A percentile compares a stretch with the other conserved stretches of the same genome.
Conservation (phyloP, 2,888 invertebrate species). For the Eupithecia subumbrata region DNA sequence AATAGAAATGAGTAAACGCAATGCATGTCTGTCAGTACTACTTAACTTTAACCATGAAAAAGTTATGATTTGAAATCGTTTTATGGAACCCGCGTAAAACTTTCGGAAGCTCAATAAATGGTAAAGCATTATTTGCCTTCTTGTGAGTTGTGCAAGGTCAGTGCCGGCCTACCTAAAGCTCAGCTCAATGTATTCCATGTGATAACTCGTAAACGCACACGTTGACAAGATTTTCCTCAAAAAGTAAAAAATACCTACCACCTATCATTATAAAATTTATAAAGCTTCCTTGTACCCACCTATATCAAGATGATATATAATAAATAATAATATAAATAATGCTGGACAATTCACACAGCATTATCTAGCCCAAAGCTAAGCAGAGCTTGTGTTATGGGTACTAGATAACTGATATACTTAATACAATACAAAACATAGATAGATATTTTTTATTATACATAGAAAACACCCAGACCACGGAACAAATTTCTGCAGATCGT, state of each 20-base stretch:
- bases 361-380: too few relatives aligned
- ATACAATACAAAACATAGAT: too few relatives aligned
- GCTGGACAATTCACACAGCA: too few relatives aligned
- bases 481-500: too few relatives aligned
- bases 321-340: too few relatives aligned
- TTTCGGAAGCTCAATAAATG: background rate
- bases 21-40: slow-evolving; percentile 2
- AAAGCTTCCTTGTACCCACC: background rate
- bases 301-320: background rate
- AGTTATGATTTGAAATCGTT: background rate
- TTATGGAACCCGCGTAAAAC: slow-evolving; percentile 1
- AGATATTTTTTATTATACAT: too few relatives aligned
- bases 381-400: too few relatives aligned
- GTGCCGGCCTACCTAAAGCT: background rate
- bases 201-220: background rate
- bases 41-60: background rate
- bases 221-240: background rate
- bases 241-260: too few relatives aligned
- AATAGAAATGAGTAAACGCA: slow-evolving; percentile 20
- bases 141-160: background rate
- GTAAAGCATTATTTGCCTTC: background rate
- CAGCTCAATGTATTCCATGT: background rate
- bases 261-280: background rate
- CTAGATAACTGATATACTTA: too few relatives aligned
- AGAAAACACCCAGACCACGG: too few relatives aligned